Evolutionary conservation across 2,797 vertebrate genomes (phyloP), one percentile per base, ranked within the genome.

Genomic region (Halcyon badia): DNA sequence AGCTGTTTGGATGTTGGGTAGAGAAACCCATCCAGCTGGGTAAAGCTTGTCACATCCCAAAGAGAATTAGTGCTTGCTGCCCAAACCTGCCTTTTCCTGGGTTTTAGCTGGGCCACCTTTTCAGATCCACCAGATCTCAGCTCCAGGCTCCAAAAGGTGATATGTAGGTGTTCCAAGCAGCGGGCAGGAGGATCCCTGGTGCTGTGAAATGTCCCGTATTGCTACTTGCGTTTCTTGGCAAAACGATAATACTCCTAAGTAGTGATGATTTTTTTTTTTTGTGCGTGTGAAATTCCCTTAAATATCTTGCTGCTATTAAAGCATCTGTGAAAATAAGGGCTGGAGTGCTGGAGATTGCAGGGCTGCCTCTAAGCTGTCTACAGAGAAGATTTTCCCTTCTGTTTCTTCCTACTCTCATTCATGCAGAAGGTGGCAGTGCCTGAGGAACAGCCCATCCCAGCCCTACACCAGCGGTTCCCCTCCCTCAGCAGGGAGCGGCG

Each of bases 1-100:
- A 28, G 7, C 69, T n/a, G 24, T 0, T 0, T 25, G 56, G 81
- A 17, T 4, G 1, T 21, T 18, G 48, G 0, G 0, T 14, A 21
- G 42, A 16, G 54, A 76, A 56, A 12, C 25, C 30, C 14, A 1
- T 6, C 4, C 39, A 49, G n/a, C 15, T 26, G 46, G 5, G 31
- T 28, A 39, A 46, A 70, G 22, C 15, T 60, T 18, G 14, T 61
- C 25, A 48, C 48, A 37, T 42, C 69, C 37, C 26, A 10, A 18
- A 24, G 9, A 35, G 12, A 31, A 31, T 42, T 14, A 30, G 18
- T 20, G 7, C 14, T 42, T 35, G 14, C 14, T 58, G 60, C 21
- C 41, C 49, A 16, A 28, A 37, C 22, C 24, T 42, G 60, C 54
- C 33, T 48, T 51, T 62, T 37, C 12, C 44, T 44, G 56, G 28